phyloP scores from a whole-genome alignment of 2,113 vertebrate genomes.

The Larimichthys polyactis region DNA sequence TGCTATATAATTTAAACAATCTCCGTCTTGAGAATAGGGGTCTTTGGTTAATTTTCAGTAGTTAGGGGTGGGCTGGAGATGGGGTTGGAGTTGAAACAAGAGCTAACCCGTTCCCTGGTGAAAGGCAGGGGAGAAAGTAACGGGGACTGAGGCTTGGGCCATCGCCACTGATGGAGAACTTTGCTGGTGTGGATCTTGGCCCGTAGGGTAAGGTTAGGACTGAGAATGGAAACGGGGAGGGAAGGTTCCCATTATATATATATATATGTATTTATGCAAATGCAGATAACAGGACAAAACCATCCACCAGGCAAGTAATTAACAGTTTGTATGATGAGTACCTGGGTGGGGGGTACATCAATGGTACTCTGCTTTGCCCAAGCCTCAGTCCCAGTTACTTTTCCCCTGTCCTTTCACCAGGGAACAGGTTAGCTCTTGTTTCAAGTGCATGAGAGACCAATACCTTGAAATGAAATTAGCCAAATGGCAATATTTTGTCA shows the following conservation, averaged over 20 bases:
- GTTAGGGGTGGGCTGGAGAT: conserved; percentile 10
- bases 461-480: background rate
- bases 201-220: background rate
- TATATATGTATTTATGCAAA: background rate
- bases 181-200: conserved; percentile 22
- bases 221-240: background rate
- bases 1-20: background rate
- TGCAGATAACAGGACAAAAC: background rate
- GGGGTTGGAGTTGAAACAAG: conserved; percentile 9
- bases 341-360: background rate
- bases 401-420: conserved; percentile 2
- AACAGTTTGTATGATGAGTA: background rate
- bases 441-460: background rate
- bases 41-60: conserved; percentile 20
- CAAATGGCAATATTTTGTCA: background rate
- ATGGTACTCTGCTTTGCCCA: background rate
- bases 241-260: background rate
- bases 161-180: conserved; percentile 5
- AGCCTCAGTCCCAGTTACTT: background rate
- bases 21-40: background rate
- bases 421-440: background rate
- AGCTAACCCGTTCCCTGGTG: background rate
- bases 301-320: background rate
- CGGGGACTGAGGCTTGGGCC: background rate
- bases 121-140: conserved; percentile 6